A percentile compares a stretch with the other conserved stretches of the same genome.
These are phyloP conservation scores for Labrus mixtus DNA, from an alignment of 2,113 vertebrate genomes.

Conservation along the genomic window DNA sequence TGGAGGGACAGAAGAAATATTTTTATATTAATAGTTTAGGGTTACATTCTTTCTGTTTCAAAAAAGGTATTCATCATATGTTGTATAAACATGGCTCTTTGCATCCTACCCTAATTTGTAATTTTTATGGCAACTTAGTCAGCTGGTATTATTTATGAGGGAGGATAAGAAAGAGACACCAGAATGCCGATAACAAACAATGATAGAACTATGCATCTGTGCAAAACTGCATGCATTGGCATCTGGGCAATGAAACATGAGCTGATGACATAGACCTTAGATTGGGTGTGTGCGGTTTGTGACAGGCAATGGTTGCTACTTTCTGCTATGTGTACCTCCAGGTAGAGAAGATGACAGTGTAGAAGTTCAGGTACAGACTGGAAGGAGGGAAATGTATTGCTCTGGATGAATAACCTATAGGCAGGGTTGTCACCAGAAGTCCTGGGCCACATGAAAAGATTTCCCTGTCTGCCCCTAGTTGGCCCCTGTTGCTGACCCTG, in stretches of 20 bases:
- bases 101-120: neutral
- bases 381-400: neutral
- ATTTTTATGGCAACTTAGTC: slow-evolving; percentile 5
- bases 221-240: slow-evolving; percentile 18
- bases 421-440: too few species aligned
- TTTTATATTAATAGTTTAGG: neutral
- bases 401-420: too few species aligned
- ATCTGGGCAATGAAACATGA: slow-evolving; percentile 29
- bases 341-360: slow-evolving; percentile 40
- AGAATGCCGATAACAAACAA: slow-evolving; percentile 5
- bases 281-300: slow-evolving; percentile 29
- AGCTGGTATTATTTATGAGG: neutral
- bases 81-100: neutral
- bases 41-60: neutral
- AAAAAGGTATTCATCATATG: neutral
- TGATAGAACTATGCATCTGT: neutral
- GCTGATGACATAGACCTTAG: slow-evolving; percentile 22
- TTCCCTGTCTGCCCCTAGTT: too few species aligned
- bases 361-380: slow-evolving; percentile 45
- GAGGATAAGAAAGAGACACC: neutral
- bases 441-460: too few species aligned
- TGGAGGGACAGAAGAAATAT: neutral
- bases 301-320: slow-evolving; percentile 23
- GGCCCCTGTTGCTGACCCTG: too few species aligned
- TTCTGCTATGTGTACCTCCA: slow-evolving; percentile 45